Conservation (phyloP, 2,113 vertebrate species). For the Theristicus caerulescens region DNA sequence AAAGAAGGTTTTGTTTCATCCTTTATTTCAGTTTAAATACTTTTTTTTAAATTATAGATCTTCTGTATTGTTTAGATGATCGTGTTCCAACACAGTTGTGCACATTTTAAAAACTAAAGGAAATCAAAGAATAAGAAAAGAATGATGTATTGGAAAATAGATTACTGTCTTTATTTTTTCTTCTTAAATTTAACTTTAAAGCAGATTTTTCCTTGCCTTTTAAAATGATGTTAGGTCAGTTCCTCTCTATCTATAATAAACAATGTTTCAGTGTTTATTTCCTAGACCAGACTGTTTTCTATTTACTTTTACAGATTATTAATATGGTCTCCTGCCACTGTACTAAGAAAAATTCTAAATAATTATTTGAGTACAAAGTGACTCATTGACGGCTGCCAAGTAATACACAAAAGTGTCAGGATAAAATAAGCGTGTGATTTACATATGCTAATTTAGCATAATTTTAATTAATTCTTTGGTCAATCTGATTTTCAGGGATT, state of each 20-base stretch:
- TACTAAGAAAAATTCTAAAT: background rate
- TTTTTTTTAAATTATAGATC: background rate
- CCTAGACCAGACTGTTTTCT: background rate
- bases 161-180: background rate
- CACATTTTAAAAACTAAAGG: background rate
- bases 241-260: background rate
- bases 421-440: background rate
- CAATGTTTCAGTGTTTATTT: background rate
- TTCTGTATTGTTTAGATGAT: background rate
- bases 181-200: background rate
- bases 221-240: background rate
- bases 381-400: background rate
- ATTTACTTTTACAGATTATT: background rate
- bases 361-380: background rate
- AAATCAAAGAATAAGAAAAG: background rate
- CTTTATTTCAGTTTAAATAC: background rate
- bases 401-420: background rate
- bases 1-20: background rate
- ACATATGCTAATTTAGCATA: background rate
- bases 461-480: background rate
- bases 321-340: background rate
- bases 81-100: background rate
- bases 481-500: background rate
- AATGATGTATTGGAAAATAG: background rate
- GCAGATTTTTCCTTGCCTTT: background rate